Conservation (phyloP, 2,888 invertebrate genomes). For the Ceriagrion tenellum region DNA sequence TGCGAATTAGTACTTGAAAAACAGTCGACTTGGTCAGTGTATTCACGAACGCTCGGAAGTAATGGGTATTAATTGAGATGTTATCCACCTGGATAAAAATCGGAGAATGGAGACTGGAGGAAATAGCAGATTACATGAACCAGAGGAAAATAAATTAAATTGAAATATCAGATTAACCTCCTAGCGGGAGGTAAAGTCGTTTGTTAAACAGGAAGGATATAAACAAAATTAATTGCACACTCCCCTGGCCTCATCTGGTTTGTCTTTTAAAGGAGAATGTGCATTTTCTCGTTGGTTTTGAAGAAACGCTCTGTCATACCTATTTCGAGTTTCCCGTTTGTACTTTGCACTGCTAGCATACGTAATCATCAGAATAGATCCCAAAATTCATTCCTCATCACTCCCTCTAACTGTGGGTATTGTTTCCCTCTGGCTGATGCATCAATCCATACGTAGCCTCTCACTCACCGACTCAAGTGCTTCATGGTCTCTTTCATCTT, state of each 20-base stretch:
- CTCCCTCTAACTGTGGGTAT: too few relatives aligned
- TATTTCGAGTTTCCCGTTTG: too few relatives aligned
- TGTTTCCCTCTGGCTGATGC: too few relatives aligned
- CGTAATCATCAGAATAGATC: too few relatives aligned
- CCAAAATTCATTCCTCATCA: too few relatives aligned
- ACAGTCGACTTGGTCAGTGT: background rate
- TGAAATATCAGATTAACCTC: background rate
- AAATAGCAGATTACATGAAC: background rate
- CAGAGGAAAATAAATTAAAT: background rate
- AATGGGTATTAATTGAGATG: background rate
- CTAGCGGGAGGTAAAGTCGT: background rate
- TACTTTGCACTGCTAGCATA: too few relatives aligned
- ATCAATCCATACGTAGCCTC: too few relatives aligned
- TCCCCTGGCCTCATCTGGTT: background rate
- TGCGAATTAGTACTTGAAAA: background rate
- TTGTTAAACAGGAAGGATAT: background rate
- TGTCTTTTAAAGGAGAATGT: background rate
- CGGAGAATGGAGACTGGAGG: background rate
- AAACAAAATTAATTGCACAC: background rate
- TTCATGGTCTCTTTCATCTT: too few relatives aligned
- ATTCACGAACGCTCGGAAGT: background rate
- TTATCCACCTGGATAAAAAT: background rate
- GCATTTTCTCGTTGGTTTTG: too few relatives aligned
- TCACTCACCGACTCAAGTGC: too few relatives aligned
- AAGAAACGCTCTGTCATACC: too few relatives aligned